Base-by-base conservation (phyloP, 2,888 invertebrate genomes). In the Alloplasta piceator region DNA sequence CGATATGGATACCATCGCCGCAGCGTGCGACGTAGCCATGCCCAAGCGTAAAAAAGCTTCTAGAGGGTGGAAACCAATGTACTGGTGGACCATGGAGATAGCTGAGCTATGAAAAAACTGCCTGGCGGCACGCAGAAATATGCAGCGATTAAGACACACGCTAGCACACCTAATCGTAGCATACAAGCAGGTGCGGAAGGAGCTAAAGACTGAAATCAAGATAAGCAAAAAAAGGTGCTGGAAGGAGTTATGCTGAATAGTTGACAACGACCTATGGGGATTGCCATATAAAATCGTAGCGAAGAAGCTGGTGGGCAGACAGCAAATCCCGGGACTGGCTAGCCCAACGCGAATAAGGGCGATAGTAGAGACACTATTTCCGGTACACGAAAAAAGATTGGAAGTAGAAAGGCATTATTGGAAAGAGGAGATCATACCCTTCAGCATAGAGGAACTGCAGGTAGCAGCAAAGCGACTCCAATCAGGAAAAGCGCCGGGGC, bases 221-320 rank as follows among this genome's bases (percentile, higher is more conserved):
- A 55, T n/a, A 26, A 80, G 76, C 50, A 80, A 80, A 38, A 55
- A 36, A 6, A 58, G 14, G 6, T 41, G 76, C 71, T 80, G 80
- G 80, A 38, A n/a, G 38, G 52, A 48, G 9, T 61, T 80, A 1
- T 43, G 58, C 36, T 67, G 58, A 9, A 10, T 50, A 5, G 66
- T 77, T 9, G 63, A 80, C 6, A 12, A 43, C 1, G 76, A 80
- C 50, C 72, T 76, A 64, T 80, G 76, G 80, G 76, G 80, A 26
- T 67, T 77, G 7, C 78, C 78, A 0, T 50, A 73, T 43, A 52
- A 36, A 6, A 41, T 73, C 1, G 52, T 64, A 6, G 63, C 39
- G 6, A 73, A 41, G 5, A 73, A 73, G 6, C 43, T 63, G 12
- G 73, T 60, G 0, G 60, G 60, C 5, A 39, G 56, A 9, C 12